Conservation (phyloP, 2,888 invertebrate species). For the Eucriotettix oculatus region DNA sequence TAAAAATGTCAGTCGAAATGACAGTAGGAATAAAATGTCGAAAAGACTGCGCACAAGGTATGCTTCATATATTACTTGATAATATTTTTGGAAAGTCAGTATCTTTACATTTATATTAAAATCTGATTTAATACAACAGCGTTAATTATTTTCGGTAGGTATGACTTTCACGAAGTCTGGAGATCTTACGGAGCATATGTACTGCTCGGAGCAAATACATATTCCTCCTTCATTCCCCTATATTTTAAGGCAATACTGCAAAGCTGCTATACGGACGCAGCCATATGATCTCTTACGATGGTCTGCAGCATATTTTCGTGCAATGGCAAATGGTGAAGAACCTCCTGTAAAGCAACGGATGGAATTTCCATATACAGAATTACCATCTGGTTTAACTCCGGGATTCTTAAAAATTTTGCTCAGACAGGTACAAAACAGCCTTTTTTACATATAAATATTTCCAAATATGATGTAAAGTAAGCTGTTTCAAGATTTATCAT, state of each 20-base stretch:
- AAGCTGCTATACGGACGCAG: constrained; percentile 81
- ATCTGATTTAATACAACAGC: too few species aligned
- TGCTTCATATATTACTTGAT: too few species aligned
- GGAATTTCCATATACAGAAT: constrained; percentile 52
- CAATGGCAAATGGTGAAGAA: constrained; percentile 54
- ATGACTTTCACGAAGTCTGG: too few species aligned
- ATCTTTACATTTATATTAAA: too few species aligned
- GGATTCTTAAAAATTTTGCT: constrained; percentile 64
- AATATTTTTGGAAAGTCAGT: too few species aligned
- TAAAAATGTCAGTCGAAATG: too few species aligned
- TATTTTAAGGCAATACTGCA: constrained; percentile 71
- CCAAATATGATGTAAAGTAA: too few species aligned
- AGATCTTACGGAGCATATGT: constrained; percentile 50
- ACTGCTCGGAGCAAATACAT: constrained; percentile 65
- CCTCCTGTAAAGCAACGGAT: constrained; percentile 67
- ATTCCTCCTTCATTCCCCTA: constrained; percentile 70
- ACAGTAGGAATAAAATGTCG: too few species aligned
- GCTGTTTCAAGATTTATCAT: too few species aligned
- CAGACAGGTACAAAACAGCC: constrained; percentile 40
- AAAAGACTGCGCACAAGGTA: too few species aligned
- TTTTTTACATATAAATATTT: too few species aligned
- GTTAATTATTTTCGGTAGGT: too few species aligned
- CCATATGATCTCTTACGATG: constrained; percentile 73
- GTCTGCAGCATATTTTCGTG: constrained; percentile 69
- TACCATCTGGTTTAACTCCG: constrained; percentile 56